phyloP scores from a whole-genome alignment of 2,113 vertebrate species.

The Lethenteron camtschaticum region DNA sequence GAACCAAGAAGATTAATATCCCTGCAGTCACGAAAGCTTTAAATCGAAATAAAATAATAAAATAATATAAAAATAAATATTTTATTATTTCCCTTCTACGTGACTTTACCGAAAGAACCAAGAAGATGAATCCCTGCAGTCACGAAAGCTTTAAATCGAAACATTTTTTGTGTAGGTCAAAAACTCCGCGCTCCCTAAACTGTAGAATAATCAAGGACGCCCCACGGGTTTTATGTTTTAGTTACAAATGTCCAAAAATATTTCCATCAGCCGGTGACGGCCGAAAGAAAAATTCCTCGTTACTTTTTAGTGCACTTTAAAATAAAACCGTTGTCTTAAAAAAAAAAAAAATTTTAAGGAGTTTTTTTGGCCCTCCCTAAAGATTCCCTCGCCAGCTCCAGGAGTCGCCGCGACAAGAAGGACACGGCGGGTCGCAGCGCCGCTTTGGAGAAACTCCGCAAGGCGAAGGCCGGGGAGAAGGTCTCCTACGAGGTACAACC shows the following conservation, averaged over 20 bases:
- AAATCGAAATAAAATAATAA: too few species aligned
- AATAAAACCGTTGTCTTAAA: background rate
- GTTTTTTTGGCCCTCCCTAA: background rate
- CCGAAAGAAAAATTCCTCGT: background rate
- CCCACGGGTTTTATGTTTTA: background rate
- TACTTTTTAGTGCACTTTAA: background rate
- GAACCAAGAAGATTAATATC: too few species aligned
- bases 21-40: too few species aligned
- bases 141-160: too few species aligned
- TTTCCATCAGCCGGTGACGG: background rate
- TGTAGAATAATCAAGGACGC: background rate
- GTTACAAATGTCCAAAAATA: background rate
- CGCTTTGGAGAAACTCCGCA: slow-evolving; percentile 65
- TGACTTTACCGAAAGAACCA: too few species aligned
- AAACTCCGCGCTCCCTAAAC: background rate
- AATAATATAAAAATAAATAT: too few species aligned
- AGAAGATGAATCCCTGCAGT: too few species aligned
- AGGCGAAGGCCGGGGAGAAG: slow-evolving; percentile 69
- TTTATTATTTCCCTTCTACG: too few species aligned
- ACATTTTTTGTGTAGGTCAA: too few species aligned
- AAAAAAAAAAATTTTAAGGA: background rate
- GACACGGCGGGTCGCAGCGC: slow-evolving; percentile 58
- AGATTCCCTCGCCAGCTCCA: slow-evolving; percentile 17
- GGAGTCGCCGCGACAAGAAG: slow-evolving; percentile 59
- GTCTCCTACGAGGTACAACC: slow-evolving; percentile 62